phyloP scores from a whole-genome alignment of 2,113 vertebrate genomes.

The Vulpes vulpes region DNA sequence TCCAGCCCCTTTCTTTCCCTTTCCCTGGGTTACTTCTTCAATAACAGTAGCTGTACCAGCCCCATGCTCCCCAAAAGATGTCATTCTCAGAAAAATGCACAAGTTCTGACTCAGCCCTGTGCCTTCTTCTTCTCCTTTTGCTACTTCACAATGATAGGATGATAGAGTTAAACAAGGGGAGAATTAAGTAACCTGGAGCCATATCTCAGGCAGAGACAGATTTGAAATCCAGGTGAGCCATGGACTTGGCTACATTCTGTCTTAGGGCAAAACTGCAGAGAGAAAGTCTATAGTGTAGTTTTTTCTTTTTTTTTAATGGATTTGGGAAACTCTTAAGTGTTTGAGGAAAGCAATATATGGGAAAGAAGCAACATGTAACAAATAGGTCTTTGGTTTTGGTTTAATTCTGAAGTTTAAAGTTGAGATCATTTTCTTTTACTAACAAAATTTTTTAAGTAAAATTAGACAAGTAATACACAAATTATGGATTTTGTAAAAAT shows the following conservation, averaged over 20 bases:
- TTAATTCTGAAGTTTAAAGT: constrained; percentile 16
- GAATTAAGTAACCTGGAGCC: not conserved
- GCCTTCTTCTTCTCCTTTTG: not conserved
- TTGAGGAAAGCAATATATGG: not conserved
- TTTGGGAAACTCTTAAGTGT: not conserved
- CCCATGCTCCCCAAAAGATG: not conserved
- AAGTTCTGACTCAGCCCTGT: not conserved
- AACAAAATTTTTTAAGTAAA: constrained; percentile 24
- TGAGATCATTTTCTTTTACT: not conserved
- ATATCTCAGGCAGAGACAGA: not conserved
- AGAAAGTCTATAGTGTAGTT: not conserved
- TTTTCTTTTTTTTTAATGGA: not conserved
- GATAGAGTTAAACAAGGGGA: not conserved
- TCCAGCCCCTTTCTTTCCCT: not conserved
- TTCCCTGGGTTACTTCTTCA: not conserved
- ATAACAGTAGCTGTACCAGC: not conserved
- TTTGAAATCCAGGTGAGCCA: not conserved
- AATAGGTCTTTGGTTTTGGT: not conserved
- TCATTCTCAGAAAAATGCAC: not conserved
- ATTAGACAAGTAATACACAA: not conserved
- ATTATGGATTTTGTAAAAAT: not conserved
- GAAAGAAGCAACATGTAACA: not conserved
- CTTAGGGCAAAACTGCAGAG: constrained; percentile 21
- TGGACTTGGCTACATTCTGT: not conserved
- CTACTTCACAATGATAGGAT: not conserved